These are phyloP conservation scores for Microvelia longipes DNA, from an alignment of 1,140 invertebrate genomes.

Conservation along the genomic window DNA sequence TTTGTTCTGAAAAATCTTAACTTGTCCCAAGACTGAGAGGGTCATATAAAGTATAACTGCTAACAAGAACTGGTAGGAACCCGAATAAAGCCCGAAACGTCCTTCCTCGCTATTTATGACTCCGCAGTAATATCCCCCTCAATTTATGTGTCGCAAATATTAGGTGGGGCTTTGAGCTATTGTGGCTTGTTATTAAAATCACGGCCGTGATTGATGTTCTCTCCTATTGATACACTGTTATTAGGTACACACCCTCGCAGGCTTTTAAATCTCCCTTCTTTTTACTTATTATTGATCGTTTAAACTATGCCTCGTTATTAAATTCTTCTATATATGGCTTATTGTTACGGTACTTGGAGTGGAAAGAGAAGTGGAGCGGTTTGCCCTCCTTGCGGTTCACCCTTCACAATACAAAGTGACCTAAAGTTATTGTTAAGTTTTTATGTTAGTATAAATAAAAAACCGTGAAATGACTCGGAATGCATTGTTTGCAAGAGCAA, in stretches of 20 bases:
- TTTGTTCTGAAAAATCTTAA: too few species aligned
- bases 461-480: not conserved
- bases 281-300: constrained; percentile 2
- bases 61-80: not conserved
- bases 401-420: not conserved
- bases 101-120: not conserved
- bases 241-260: constrained; percentile 1
- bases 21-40: too few species aligned
- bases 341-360: not conserved
- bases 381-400: not conserved
- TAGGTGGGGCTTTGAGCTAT: not conserved
- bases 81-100: not conserved
- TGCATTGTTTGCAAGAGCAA: not conserved
- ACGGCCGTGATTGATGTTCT: constrained; percentile 3
- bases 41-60: not conserved
- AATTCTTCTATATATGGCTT: constrained; percentile 6
- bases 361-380: not conserved
- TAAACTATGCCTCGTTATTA: constrained; percentile 1
- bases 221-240: constrained; percentile 5
- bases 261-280: not conserved
- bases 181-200: constrained; percentile 9
- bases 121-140: not conserved
- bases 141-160: constrained; percentile 3
- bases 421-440: not conserved
- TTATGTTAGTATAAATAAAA: not conserved